Base-by-base conservation (phyloP, 2,113 vertebrate genomes). In the Gulo gulo region DNA sequence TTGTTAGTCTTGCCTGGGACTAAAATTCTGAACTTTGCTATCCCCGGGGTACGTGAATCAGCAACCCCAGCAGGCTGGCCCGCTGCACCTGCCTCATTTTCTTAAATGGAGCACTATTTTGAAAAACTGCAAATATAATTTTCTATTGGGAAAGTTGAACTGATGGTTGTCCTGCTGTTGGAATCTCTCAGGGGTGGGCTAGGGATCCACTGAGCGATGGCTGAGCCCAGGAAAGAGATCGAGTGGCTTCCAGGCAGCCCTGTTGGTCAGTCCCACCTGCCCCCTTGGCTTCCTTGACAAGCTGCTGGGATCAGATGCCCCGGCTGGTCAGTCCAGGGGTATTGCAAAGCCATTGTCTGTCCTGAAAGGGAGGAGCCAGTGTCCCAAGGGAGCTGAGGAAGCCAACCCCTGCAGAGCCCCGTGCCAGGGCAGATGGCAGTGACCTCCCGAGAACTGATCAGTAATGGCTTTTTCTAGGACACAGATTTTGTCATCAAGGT, bases 241-340 rank as follows among this genome's bases (percentile, higher is more conserved):
- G 6, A 11, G 2, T 5, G 31, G 34, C 29, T 88, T 47, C 34
- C 14, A 9, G 26, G 0, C 4, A 4, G 4, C 1, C 0, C 4
- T 0, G 16, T 2, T 1, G 0, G 12, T 24, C 45, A 4, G 9
- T 14, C 13, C 15, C 3, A 24, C 0, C 42, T n/a, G 6, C 1
- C 31, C 23, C 39, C 55, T 29, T 18, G 63, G 78, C 14, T 45
- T n/a, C 16, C 16, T 4, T 0, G 34, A 34, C 16, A 4, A 34
- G 81, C 1, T 9, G 52, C 42, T 20, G 18, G 23, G 73, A 31
- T 65, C 14, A 2, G 45, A 21, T 14, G 29, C 45, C 39, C 7
- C 31, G 7, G 4, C 7, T 7, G n/a, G 83, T 34, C 65, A 18
- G 11, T 18, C 16, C 9, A 34, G 63, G 1, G 20, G 34, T 5